phyloP scores from a whole-genome alignment of 2,888 invertebrate genomes.

The Andricus quercusramuli region DNA sequence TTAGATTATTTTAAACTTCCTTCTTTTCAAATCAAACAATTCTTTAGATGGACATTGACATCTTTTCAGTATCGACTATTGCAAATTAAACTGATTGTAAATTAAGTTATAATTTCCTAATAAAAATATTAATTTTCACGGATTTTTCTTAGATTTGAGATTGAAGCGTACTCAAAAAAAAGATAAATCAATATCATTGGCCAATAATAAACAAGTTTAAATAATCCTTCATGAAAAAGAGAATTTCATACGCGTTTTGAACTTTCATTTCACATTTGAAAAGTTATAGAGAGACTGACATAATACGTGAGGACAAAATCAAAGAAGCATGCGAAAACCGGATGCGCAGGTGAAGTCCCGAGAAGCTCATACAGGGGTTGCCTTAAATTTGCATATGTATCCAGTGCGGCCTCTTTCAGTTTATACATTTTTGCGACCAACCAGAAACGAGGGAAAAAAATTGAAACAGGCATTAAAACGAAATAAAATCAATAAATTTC shows the following conservation, averaged over 20 bases:
- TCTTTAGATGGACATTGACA: too few species aligned
- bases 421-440: slow-evolving; percentile 52
- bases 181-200: background rate
- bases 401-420: slow-evolving; percentile 55
- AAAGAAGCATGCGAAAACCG: slow-evolving; percentile 71
- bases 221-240: background rate
- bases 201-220: background rate
- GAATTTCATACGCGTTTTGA: background rate
- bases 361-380: slow-evolving; percentile 59
- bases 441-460: slow-evolving; percentile 19
- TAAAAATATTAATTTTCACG: too few species aligned
- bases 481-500: background rate
- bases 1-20: too few species aligned
- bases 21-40: too few species aligned
- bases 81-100: too few species aligned
- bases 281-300: slow-evolving; percentile 50
- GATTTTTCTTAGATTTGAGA: too few species aligned
- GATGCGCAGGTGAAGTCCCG: slow-evolving; percentile 74
- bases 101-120: too few species aligned
- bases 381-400: slow-evolving; percentile 70
- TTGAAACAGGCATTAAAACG: slow-evolving; percentile 3
- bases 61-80: too few species aligned
- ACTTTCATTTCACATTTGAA: slow-evolving; percentile 1
- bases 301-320: slow-evolving; percentile 62
- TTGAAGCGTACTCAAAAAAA: too few species aligned